Base-by-base conservation (phyloP, 2,888 invertebrate genomes). In the Eupithecia centaureata region DNA sequence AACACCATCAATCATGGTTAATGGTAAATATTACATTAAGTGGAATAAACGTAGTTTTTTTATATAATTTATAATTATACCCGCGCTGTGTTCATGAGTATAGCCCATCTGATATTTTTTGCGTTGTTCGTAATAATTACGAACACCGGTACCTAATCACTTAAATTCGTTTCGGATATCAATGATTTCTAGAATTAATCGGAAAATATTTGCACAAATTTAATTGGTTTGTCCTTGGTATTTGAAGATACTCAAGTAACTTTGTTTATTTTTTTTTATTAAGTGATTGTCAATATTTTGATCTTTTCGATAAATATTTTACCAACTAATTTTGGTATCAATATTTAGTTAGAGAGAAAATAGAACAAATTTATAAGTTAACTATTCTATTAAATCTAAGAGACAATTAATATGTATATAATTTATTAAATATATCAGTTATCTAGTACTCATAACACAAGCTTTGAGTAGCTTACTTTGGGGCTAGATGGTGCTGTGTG, bases 111-210 rank as follows among this genome's bases (percentile, higher is more conserved):
- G 25, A 52, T 2, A 1, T 27, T 27, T 47, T 27, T 27, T 27
- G 52, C 52, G 2, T 15, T 2, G 27, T 27, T 27, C 52, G 2
- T 27, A 52, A 52, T 52, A 22, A 47, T 27, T 30, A 57, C n/a
- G 57, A 33, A 18, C 57, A 33, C 52, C 15, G 60, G 42, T 59
- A 42, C 61, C 51, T 59, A 68, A 72, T 70, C 58, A 68, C 65
- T 70, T 56, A 64, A 68, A 72, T 72, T 72, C 52, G 68, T 27
- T 66, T 38, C 57, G 72, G 61, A 56, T 59, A 5, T 61, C 59
- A 72, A 60, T 67, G 66, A 70, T 66, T 72, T 67, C 59, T 54
- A 25, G 57, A 67, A 56, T 61, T 63, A 63, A 71, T 71, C n/a
- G 35, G 60, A 28, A 60, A 57, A 57, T 32, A 57, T 57, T 57